Evolutionary conservation across 1,140 invertebrate species (phyloP).

Genomic region (Plectrocnemia conspersa): DNA sequence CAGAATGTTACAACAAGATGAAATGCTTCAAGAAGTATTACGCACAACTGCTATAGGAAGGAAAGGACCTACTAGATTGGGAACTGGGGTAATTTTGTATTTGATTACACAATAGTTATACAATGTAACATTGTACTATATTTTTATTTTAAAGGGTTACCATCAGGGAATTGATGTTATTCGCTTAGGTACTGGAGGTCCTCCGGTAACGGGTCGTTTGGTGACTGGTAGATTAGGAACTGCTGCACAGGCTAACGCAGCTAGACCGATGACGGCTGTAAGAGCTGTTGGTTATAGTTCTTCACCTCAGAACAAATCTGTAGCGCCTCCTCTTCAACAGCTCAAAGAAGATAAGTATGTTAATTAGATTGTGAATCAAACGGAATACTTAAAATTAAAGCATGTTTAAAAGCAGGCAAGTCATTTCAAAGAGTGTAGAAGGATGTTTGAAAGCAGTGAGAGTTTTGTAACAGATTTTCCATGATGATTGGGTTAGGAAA

Average conservation of each 20-base stretch:
- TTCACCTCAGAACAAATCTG: conserved; percentile 54
- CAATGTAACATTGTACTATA: not conserved
- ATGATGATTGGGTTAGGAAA: too few species aligned
- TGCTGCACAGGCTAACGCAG: conserved; percentile 34
- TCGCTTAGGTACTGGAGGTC: conserved; percentile 40
- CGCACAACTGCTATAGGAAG: conserved; percentile 44
- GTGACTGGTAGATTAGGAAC: conserved; percentile 38
- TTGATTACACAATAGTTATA: not conserved
- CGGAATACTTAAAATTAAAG: not conserved
- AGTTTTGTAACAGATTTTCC: too few species aligned
- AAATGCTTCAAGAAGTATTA: conserved; percentile 45
- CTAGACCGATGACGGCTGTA: conserved; percentile 92
- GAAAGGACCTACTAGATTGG: conserved; percentile 41
- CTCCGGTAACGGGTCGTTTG: conserved; percentile 35
- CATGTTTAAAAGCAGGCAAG: not conserved
- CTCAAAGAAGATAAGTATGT: conserved; percentile 72
- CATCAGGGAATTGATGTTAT: not conserved
- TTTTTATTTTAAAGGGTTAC: conserved; percentile 11
- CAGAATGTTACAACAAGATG: conserved; percentile 43
- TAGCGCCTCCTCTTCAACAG: conserved; percentile 55
- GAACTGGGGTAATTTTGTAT: conserved; percentile 39
- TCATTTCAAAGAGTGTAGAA: too few species aligned
- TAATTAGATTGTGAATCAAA: too few species aligned
- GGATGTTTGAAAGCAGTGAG: too few species aligned
- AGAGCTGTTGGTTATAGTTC: conserved; percentile 91